Conservation (phyloP, 2,888 invertebrate genomes). For the Chorisops tibialis region DNA sequence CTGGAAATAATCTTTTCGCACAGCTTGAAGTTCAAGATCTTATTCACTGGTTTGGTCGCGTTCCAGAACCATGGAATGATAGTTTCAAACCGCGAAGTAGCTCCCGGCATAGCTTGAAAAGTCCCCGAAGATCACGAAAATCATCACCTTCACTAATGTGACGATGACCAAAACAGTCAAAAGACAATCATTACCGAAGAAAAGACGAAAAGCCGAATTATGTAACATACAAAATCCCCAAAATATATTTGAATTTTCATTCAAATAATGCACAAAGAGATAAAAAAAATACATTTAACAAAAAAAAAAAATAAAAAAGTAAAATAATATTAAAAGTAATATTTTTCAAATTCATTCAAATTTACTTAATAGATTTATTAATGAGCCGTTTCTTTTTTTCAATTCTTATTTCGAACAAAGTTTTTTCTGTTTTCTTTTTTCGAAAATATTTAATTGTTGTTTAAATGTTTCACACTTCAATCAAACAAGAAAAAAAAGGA, state of each 20-base stretch:
- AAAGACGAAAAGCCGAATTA: too few relatives aligned
- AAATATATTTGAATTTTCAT: neutral
- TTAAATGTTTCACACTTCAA: constrained; percentile 21
- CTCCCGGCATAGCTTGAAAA: constrained; percentile 44
- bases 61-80: constrained; percentile 47
- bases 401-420: constrained; percentile 1
- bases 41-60: constrained; percentile 48
- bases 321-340: constrained; percentile 2
- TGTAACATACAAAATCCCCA: neutral
- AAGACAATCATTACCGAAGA: constrained; percentile 27
- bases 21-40: constrained; percentile 47
- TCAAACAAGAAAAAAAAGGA: too few relatives aligned
- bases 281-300: neutral
- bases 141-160: constrained; percentile 48
- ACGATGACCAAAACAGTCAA: constrained; percentile 35
- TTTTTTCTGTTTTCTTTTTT: constrained; percentile 21
- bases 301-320: neutral
- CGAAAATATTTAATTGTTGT: constrained; percentile 20
- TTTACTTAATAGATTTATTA: constrained; percentile 3
- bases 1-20: constrained; percentile 2
- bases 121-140: constrained; percentile 47
- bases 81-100: constrained; percentile 35
- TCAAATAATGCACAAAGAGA: neutral
- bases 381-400: constrained; percentile 11
- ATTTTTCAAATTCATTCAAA: constrained; percentile 17